These are phyloP conservation scores for Tuberolachnus salignus DNA, from an alignment of 2,888 invertebrate species.

Conservation along the genomic window DNA sequence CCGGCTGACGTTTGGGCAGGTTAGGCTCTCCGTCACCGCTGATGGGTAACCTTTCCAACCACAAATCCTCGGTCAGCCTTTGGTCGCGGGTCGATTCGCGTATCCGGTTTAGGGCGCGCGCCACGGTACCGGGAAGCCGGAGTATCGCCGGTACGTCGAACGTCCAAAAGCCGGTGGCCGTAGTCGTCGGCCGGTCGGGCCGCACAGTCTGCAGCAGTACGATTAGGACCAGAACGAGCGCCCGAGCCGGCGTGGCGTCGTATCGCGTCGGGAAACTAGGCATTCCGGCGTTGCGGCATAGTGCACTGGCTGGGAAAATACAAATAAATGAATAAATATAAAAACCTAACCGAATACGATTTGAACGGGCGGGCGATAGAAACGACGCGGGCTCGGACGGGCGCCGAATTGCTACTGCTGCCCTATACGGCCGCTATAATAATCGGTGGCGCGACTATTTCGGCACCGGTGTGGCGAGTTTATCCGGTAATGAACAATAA, in stretches of 20 bases:
- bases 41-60: constrained; percentile 13
- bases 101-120: constrained; percentile 17
- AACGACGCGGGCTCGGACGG: not conserved
- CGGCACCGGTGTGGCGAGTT: not conserved
- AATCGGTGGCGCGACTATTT: not conserved
- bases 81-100: not conserved
- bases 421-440: not conserved
- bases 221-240: not conserved
- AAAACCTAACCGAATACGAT: too few relatives aligned
- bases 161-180: not conserved
- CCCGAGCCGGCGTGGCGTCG: too few relatives aligned
- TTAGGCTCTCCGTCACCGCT: not conserved
- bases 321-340: too few relatives aligned
- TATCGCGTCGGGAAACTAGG: too few relatives aligned
- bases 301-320: not conserved
- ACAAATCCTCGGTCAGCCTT: constrained; percentile 16
- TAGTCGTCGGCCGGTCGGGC: not conserved
- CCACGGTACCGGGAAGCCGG: not conserved
- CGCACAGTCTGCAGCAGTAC: not conserved
- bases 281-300: not conserved
- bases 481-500: too few relatives aligned
- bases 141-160: not conserved
- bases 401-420: not conserved
- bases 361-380: not conserved
- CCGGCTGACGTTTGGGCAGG: not conserved